Evolutionary conservation across 2,888 invertebrate species (phyloP).

Genomic region (Drosophila algonquin): DNA sequence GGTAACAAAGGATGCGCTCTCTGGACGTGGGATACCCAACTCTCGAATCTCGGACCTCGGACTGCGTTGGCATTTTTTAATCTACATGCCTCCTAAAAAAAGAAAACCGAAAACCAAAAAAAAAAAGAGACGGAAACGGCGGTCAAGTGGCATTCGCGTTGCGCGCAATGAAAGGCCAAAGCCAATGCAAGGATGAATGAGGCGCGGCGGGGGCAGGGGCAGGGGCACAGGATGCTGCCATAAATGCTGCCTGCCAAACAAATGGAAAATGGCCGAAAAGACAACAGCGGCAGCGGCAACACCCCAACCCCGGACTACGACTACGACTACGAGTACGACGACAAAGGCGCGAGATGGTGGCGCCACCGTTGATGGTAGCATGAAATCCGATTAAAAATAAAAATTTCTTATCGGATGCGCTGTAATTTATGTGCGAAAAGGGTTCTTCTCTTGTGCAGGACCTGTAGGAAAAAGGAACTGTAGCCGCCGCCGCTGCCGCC

Average conservation of each 20-base stretch:
- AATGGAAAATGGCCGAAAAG: constrained; percentile 50
- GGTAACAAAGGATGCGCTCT: constrained; percentile 45
- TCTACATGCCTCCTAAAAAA: constrained; percentile 52
- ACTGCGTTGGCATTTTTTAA: constrained; percentile 67
- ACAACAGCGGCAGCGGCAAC: constrained; percentile 38
- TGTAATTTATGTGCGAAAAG: constrained; percentile 82
- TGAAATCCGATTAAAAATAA: constrained; percentile 82
- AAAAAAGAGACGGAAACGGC: constrained; percentile 27
- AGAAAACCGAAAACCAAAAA: constrained; percentile 5
- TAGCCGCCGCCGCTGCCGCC: constrained; percentile 48
- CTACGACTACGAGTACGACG: constrained; percentile 15
- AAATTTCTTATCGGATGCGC: constrained; percentile 81
- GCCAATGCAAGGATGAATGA: constrained; percentile 57
- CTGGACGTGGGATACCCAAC: constrained; percentile 38
- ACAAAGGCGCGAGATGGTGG: constrained; percentile 46
- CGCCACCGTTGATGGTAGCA: constrained; percentile 73
- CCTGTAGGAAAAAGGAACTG: constrained; percentile 60
- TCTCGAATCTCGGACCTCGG: constrained; percentile 1
- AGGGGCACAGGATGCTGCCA: constrained; percentile 65
- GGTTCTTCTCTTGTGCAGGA: constrained; percentile 65
- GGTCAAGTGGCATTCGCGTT: constrained; percentile 68
- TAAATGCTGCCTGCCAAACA: constrained; percentile 72
- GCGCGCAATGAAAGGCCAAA: constrained; percentile 49
- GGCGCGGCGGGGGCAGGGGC: not conserved
- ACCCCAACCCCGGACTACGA: constrained; percentile 1